These are phyloP conservation scores for Megastigmus dorsalis DNA, from an alignment of 2,888 invertebrate genomes.

Conservation along the genomic window DNA sequence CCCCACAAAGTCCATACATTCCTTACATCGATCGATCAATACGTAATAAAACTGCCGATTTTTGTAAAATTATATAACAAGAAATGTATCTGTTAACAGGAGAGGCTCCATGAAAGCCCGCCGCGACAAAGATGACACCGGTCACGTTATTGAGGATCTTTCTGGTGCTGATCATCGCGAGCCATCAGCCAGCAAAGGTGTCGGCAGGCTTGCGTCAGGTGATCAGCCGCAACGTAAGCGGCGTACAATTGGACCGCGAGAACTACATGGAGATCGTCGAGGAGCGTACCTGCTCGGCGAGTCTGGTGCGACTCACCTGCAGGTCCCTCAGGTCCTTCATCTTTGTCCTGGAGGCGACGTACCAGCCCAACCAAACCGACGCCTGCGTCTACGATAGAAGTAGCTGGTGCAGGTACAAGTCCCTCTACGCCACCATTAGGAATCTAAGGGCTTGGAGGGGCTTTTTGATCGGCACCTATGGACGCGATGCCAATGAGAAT, in stretches of 20 bases:
- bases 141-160: conserved; percentile 62
- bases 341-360: conserved; percentile 69
- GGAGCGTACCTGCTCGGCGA: conserved; percentile 68
- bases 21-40: no score
- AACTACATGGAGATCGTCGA: conserved; percentile 69
- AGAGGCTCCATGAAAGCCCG: conserved; percentile 37
- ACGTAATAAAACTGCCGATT: no score
- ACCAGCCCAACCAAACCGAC: conserved; percentile 60
- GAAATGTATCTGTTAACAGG: no score
- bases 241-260: conserved; percentile 58
- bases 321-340: conserved; percentile 68
- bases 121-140: conserved; percentile 60
- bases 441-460: conserved; percentile 29
- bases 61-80: no score
- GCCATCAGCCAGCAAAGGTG: conserved; percentile 36
- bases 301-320: conserved; percentile 66
- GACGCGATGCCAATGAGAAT: conserved; percentile 61
- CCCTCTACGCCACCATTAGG: conserved; percentile 16
- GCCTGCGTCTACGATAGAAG: conserved; percentile 60
- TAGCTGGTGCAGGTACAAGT: conserved; percentile 48
- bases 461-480: conserved; percentile 64
- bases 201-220: conserved; percentile 49
- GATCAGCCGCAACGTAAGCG: conserved; percentile 59
- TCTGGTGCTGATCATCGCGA: conserved; percentile 53
- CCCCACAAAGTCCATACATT: no score